Percentiles rank a stretch among this genome's conserved stretches.
Evolutionary conservation across 2,797 vertebrate species (phyloP).

Genomic region (Syncerus caffer): DNA sequence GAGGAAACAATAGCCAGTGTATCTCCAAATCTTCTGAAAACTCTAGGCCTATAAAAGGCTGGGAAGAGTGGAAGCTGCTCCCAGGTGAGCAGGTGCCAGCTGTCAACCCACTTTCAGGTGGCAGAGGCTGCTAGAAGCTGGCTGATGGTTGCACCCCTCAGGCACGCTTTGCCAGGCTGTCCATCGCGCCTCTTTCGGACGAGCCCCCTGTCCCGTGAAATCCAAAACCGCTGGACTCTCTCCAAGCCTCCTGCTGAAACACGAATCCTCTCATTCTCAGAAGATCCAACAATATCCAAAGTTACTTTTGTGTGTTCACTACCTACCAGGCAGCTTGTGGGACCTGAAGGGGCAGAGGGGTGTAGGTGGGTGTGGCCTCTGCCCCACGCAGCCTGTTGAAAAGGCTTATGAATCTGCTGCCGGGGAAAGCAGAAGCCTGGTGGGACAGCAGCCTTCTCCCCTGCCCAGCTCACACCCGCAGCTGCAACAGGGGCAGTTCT

Average conservation of each 20-base stretch:
- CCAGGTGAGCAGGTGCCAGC: not conserved
- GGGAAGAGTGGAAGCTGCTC: not conserved
- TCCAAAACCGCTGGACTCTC: not conserved
- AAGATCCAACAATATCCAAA: not conserved
- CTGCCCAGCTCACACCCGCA: not conserved
- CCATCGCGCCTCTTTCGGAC: not conserved
- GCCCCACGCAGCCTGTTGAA: not conserved
- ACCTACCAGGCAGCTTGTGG: rapidly evolving
- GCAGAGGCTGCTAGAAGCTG: not conserved
- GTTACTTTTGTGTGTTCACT: not conserved
- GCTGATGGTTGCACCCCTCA: rapidly evolving
- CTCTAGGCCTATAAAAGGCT: not conserved
- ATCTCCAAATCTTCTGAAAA: not conserved
- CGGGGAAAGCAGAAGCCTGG: not conserved
- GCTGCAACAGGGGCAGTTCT: not conserved
- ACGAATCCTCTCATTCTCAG: not conserved
- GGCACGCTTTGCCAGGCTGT: rapidly evolving
- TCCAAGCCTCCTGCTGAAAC: not conserved
- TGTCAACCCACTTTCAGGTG: not conserved
- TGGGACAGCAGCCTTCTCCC: not conserved
- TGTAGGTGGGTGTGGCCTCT: not conserved
- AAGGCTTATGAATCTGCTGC: not conserved
- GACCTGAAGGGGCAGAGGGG: not conserved
- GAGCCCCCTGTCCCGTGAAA: not conserved
- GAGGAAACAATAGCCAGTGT: not conserved